phyloP scores from a whole-genome alignment of 2,797 vertebrate species.

The Aratinga solstitialis region DNA sequence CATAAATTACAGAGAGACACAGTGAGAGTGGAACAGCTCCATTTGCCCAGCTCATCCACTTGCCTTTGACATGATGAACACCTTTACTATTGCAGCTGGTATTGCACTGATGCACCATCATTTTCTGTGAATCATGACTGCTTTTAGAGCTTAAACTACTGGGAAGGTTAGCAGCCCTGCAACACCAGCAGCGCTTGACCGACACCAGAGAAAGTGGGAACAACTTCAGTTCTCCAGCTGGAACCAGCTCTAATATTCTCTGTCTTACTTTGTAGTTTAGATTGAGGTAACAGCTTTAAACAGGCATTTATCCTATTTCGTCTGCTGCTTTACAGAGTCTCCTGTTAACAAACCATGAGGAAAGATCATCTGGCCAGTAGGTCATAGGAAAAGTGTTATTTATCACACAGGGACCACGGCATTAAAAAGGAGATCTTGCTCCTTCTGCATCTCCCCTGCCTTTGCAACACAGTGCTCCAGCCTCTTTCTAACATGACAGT shows the following conservation, averaged over 20 bases:
- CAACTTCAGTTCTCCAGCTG: background rate
- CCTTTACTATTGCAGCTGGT: background rate
- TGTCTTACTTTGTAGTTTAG: slow-evolving; percentile 14
- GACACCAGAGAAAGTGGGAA: background rate
- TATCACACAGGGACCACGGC: slow-evolving; percentile 17
- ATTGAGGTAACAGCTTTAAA: slow-evolving; percentile 46
- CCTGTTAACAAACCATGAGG: slow-evolving; percentile 32
- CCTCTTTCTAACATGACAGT: background rate
- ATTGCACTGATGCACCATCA: background rate
- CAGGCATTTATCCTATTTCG: slow-evolving; percentile 29
- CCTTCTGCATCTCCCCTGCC: slow-evolving; percentile 2
- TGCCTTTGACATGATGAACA: background rate
- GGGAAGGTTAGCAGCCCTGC: background rate
- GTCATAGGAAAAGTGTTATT: slow-evolving; percentile 44
- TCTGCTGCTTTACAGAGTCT: slow-evolving; percentile 35
- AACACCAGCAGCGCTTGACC: background rate
- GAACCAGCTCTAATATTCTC: slow-evolving; percentile 8
- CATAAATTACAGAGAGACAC: slow-evolving; percentile 2
- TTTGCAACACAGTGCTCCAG: background rate
- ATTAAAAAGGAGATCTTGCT: slow-evolving; percentile 41
- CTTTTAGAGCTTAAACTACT: background rate
- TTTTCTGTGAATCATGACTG: background rate
- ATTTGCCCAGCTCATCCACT: background rate
- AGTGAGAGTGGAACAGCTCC: slow-evolving; percentile 2
- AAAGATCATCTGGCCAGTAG: slow-evolving; percentile 45